These are phyloP conservation scores for Hetaerina americana DNA, from an alignment of 1,140 invertebrate species.

Conservation along the genomic window DNA sequence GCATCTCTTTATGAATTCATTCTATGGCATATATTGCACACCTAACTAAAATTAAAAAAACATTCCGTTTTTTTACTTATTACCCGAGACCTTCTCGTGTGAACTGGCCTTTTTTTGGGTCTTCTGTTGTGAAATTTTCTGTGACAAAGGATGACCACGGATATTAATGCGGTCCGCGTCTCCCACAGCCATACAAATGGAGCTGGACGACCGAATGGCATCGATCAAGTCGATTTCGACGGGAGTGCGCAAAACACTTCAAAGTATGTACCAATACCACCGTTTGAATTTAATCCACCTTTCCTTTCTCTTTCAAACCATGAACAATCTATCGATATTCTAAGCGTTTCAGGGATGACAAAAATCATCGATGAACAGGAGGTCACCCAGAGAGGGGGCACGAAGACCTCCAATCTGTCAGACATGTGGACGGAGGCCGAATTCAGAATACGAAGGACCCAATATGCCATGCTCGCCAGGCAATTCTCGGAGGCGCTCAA, in stretches of 20 bases:
- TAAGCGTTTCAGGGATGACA: too few species aligned
- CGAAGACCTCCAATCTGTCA: not conserved
- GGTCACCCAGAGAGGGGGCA: not conserved
- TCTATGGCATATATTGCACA: too few species aligned
- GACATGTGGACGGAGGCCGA: not conserved
- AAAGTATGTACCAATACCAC: not conserved
- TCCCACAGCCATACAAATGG: not conserved
- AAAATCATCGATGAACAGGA: too few species aligned
- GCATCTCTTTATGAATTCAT: too few species aligned
- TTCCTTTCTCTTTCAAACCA: too few species aligned
- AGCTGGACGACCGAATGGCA: slow-evolving; percentile 4
- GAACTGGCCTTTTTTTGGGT: not conserved
- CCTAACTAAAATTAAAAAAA: too few species aligned
- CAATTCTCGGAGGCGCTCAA: not conserved
- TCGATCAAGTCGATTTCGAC: not conserved
- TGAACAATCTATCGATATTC: too few species aligned
- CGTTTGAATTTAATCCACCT: not conserved
- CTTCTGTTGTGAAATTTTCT: not conserved
- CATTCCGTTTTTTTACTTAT: too few species aligned
- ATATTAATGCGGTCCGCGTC: not conserved
- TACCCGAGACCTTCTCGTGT: not conserved
- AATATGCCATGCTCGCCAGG: not conserved
- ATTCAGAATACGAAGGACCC: not conserved
- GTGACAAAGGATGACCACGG: not conserved
- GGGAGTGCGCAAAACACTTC: not conserved